A percentile compares a stretch with the other conserved stretches of the same genome.
Evolutionary conservation across 2,797 vertebrate species (phyloP).

Genomic region (Sebastolobus alascanus): DNA sequence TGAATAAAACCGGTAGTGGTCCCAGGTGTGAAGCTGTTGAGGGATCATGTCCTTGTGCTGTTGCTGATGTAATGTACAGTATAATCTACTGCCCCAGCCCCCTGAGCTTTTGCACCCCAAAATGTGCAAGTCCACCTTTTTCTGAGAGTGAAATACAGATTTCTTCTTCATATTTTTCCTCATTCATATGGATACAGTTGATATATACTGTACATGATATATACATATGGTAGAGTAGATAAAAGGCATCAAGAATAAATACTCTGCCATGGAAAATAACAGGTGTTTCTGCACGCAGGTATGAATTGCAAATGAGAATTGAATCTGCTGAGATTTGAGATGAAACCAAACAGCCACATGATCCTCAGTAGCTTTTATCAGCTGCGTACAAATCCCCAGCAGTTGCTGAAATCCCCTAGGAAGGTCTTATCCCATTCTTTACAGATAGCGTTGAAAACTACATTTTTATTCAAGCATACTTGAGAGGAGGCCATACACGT

Average conservation of each 20-base stretch:
- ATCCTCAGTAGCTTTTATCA: conserved; percentile 22
- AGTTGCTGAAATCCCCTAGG: conserved; percentile 8
- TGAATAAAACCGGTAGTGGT: conserved; percentile 37
- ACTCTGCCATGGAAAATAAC: background rate
- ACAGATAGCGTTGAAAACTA: background rate
- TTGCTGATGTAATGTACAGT: conserved; percentile 25
- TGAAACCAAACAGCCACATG: conserved; percentile 33
- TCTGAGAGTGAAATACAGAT: background rate
- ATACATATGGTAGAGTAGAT: background rate
- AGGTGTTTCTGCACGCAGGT: conserved; percentile 7
- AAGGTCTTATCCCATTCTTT: background rate
- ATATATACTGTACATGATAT: background rate
- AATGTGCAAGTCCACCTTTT: background rate
- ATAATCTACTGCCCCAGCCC: conserved; percentile 1
- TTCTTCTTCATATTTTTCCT: background rate
- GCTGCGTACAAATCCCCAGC: conserved; percentile 20
- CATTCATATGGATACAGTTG: background rate
- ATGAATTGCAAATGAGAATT: conserved; percentile 21
- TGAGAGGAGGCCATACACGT: background rate
- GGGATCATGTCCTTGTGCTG: conserved; percentile 35
- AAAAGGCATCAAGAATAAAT: background rate
- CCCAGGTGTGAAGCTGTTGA: conserved; percentile 12
- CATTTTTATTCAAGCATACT: conserved; percentile 9
- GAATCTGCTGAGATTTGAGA: conserved; percentile 25
- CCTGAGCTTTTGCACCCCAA: background rate